A percentile compares a stretch with the other conserved stretches of the same genome.
phyloP scores from a whole-genome alignment of 1,140 invertebrate genomes.

The Glossosoma conforme region DNA sequence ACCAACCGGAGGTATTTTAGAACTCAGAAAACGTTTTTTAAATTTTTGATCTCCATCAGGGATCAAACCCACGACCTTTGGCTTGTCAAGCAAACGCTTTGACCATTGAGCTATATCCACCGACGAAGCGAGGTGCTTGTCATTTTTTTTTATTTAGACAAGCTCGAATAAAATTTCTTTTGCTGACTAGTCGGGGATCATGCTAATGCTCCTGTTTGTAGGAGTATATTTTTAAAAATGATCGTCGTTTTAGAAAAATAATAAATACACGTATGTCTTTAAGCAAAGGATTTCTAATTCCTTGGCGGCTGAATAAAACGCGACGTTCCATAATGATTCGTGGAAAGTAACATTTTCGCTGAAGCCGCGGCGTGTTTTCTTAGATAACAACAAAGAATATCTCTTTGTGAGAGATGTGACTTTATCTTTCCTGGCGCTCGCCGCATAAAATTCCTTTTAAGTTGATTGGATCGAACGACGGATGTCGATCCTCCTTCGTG shows the following conservation, averaged over 20 bases:
- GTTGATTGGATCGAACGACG: slow-evolving; percentile 18
- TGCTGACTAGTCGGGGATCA: no score
- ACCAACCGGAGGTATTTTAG: no score
- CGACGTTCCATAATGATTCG: not conserved
- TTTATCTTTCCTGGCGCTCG: slow-evolving; percentile 13
- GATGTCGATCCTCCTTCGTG: slow-evolving; percentile 4
- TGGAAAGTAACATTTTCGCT: not conserved
- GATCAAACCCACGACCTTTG: no score
- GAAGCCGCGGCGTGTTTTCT: not conserved
- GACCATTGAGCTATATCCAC: no score
- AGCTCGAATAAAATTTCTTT: no score
- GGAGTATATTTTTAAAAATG: not conserved
- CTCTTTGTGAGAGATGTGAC: slow-evolving; percentile 8
- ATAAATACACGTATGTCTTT: not conserved
- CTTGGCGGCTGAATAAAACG: not conserved
- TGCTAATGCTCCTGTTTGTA: not conserved
- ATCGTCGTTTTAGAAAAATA: not conserved
- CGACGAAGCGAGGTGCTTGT: no score
- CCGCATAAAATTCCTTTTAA: slow-evolving; percentile 25
- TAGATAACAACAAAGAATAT: slow-evolving; percentile 4
- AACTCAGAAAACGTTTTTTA: no score
- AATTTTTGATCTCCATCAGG: no score
- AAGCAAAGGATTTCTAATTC: not conserved
- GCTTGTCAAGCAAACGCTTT: no score
- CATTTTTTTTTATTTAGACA: no score